A percentile compares a stretch with the other conserved stretches of the same genome.
Evolutionary conservation across 2,888 invertebrate genomes (phyloP).

Genomic region (Cheilosia vernalis): DNA sequence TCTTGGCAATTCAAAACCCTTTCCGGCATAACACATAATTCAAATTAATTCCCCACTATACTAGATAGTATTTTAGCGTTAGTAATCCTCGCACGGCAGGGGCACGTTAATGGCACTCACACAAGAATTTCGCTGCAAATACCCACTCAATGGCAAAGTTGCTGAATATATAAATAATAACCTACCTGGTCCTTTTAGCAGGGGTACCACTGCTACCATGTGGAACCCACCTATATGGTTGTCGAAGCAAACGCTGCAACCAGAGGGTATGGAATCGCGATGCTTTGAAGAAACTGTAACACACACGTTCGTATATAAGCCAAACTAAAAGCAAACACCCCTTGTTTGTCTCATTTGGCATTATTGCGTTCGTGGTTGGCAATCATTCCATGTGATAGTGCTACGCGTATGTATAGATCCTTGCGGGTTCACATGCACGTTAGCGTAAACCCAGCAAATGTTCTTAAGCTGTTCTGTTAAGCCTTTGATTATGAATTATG

Average conservation of each 20-base stretch:
- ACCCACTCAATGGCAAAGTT: slow-evolving; percentile 71
- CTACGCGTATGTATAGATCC: slow-evolving; percentile 24
- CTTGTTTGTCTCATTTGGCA: slow-evolving; percentile 51
- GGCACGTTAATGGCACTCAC: slow-evolving; percentile 70
- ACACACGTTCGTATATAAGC: background rate
- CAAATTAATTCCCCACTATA: slow-evolving; percentile 72
- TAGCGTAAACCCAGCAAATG: slow-evolving; percentile 39
- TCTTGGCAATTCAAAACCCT: slow-evolving; percentile 41
- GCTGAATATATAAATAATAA: slow-evolving; percentile 74
- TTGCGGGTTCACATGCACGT: slow-evolving; percentile 28
- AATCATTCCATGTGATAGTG: slow-evolving; percentile 57
- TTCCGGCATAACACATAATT: slow-evolving; percentile 63
- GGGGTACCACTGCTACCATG: background rate
- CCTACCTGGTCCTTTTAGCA: slow-evolving; percentile 1
- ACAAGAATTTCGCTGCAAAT: slow-evolving; percentile 69
- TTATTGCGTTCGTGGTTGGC: slow-evolving; percentile 56
- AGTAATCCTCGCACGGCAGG: slow-evolving; percentile 65
- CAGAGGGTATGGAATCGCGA: slow-evolving; percentile 14
- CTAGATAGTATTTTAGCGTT: slow-evolving; percentile 70
- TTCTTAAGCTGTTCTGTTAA: slow-evolving; percentile 70
- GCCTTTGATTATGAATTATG: slow-evolving; percentile 75
- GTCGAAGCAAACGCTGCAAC: slow-evolving; percentile 45
- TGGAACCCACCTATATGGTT: slow-evolving; percentile 41
- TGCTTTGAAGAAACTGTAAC: slow-evolving; percentile 46
- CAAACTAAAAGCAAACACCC: slow-evolving; percentile 8